Evolutionary conservation across 1,140 invertebrate genomes (phyloP).

Genomic region (Leptinotarsa undecemlineata): DNA sequence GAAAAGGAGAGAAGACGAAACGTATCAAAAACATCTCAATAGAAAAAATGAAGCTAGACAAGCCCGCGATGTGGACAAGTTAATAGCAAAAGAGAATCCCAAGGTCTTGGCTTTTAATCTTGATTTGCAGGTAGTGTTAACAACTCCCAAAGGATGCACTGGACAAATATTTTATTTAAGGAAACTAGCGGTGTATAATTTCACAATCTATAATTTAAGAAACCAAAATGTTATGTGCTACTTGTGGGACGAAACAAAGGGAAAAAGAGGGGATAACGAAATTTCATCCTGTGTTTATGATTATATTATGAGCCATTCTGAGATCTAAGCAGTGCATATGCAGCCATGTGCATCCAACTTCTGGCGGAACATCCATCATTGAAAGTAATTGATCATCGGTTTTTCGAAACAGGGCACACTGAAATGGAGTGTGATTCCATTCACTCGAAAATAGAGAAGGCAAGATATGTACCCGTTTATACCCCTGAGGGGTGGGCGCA

Average conservation of each 20-base stretch:
- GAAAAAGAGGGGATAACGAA: slow-evolving; percentile 48
- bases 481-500: too few species aligned
- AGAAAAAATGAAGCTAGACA: slow-evolving; percentile 37
- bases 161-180: slow-evolving; percentile 54
- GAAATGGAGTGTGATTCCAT: slow-evolving; percentile 26
- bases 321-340: slow-evolving; percentile 37
- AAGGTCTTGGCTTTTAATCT: slow-evolving; percentile 38
- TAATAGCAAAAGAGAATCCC: slow-evolving; percentile 38
- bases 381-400: slow-evolving; percentile 24
- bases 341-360: slow-evolving; percentile 11
- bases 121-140: slow-evolving; percentile 53
- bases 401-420: slow-evolving; percentile 22
- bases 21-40: slow-evolving; percentile 34
- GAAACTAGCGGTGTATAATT: slow-evolving; percentile 57
- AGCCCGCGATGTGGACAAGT: slow-evolving; percentile 42
- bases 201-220: slow-evolving; percentile 50
- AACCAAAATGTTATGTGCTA: slow-evolving; percentile 30
- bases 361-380: slow-evolving; percentile 48
- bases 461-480: too few species aligned
- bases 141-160: slow-evolving; percentile 47
- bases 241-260: slow-evolving; percentile 32
- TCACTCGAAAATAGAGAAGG: slow-evolving; percentile 16
- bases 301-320: slow-evolving; percentile 41
- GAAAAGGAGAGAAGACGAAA: slow-evolving; percentile 25
- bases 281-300: slow-evolving; percentile 54